Conservation (phyloP, 2,888 invertebrate species). For the Odontocolon sp. region DNA sequence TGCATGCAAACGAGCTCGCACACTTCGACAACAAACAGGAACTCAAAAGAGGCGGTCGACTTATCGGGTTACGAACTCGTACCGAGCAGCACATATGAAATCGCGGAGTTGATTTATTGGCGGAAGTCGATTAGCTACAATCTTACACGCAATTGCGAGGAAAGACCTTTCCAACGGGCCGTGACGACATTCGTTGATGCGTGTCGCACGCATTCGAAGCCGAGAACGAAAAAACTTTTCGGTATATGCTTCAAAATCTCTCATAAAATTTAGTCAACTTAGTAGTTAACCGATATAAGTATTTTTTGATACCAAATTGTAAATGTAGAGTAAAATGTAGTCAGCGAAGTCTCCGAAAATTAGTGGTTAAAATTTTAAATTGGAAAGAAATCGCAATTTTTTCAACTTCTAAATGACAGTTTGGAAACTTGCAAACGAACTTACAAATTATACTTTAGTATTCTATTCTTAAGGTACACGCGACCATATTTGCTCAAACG, state of each 20-base stretch:
- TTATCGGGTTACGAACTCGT: constrained; percentile 71
- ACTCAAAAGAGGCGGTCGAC: constrained; percentile 69
- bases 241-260: background rate
- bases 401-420: no score
- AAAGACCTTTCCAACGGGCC: constrained; percentile 38
- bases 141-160: constrained; percentile 70
- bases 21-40: constrained; percentile 73
- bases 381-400: no score
- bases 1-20: background rate
- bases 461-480: no score
- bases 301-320: no score
- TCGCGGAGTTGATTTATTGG: constrained; percentile 70
- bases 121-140: constrained; percentile 76
- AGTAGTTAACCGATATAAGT: no score
- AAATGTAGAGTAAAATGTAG: no score
- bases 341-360: no score
- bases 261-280: no score
- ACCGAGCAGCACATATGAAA: constrained; percentile 8
- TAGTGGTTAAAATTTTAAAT: no score
- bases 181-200: constrained; percentile 26
- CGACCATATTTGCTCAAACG: constrained; percentile 35
- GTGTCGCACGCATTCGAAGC: constrained; percentile 1
- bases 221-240: background rate
- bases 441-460: no score
- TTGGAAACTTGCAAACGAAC: no score